Evolutionary conservation across 2,113 vertebrate genomes (phyloP).

Genomic region (Mustelus asterias): DNA sequence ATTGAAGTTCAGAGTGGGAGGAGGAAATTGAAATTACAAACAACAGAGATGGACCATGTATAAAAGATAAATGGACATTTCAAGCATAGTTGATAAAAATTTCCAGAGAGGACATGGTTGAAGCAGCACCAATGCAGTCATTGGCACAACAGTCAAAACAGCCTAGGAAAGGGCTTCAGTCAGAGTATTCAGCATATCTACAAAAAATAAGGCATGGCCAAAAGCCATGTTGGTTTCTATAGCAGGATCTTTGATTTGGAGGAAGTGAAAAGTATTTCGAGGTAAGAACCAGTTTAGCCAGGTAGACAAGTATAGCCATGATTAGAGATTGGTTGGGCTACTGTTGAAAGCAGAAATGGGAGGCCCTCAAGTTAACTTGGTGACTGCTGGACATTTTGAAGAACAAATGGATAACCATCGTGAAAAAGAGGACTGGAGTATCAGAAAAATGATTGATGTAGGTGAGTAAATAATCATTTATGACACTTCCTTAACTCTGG

Average conservation of each 20-base stretch:
- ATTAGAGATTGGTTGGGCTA: background rate
- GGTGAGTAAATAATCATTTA: background rate
- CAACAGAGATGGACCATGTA: background rate
- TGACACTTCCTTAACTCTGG: background rate
- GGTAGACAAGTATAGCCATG: background rate
- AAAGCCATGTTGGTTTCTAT: background rate
- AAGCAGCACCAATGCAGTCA: background rate
- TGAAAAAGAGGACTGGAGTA: background rate
- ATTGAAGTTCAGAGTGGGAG: background rate
- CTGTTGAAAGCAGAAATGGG: background rate
- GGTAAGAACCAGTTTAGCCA: background rate
- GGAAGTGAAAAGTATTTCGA: background rate
- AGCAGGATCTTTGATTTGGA: background rate
- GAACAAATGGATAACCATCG: background rate
- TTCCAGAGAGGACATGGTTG: background rate
- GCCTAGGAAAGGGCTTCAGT: background rate
- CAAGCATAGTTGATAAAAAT: background rate
- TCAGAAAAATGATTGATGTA: background rate
- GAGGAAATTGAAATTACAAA: background rate
- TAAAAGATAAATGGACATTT: background rate
- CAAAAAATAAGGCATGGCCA: background rate
- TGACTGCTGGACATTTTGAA: background rate
- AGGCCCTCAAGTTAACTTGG: background rate
- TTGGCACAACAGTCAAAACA: background rate
- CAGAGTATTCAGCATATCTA: background rate